These are phyloP conservation scores for Cantharis flavilabris DNA, from an alignment of 2,888 invertebrate species.

Conservation along the genomic window DNA sequence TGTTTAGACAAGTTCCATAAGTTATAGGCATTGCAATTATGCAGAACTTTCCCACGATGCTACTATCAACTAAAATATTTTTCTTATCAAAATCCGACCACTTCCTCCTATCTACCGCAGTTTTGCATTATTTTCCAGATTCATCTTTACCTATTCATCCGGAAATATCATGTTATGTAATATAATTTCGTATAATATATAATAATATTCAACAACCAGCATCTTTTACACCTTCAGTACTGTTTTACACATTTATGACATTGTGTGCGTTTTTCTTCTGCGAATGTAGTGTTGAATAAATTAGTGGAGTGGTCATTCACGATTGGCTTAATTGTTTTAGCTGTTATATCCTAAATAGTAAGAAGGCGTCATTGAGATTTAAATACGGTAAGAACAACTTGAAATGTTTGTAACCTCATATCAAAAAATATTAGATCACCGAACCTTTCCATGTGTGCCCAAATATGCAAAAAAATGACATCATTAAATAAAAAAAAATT, in stretches of 20 bases:
- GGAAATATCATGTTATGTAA: constrained; percentile 18
- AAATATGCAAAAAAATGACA: neutral
- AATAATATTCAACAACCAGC: too few relatives aligned
- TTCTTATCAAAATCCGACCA: constrained; percentile 26
- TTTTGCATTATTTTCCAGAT: constrained; percentile 11
- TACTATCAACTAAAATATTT: constrained; percentile 10
- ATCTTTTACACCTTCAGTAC: neutral
- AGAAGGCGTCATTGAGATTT: neutral
- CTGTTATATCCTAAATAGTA: neutral
- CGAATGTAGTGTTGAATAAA: neutral
- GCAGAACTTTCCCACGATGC: constrained; percentile 13
- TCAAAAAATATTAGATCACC: constrained; percentile 4
- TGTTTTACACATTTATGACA: neutral
- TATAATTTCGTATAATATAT: neutral
- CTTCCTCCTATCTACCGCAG: constrained; percentile 26
- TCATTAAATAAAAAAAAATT: neutral
- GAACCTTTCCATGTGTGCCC: neutral
- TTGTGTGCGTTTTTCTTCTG: neutral
- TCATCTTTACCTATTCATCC: constrained; percentile 3
- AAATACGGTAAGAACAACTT: neutral
- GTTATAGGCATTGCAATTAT: neutral
- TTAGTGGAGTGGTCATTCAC: neutral
- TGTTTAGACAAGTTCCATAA: neutral
- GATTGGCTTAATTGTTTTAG: neutral
- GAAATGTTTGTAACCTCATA: constrained; percentile 1